Conservation (phyloP, 2,113 vertebrate genomes). For the Pluvianellus socialis region DNA sequence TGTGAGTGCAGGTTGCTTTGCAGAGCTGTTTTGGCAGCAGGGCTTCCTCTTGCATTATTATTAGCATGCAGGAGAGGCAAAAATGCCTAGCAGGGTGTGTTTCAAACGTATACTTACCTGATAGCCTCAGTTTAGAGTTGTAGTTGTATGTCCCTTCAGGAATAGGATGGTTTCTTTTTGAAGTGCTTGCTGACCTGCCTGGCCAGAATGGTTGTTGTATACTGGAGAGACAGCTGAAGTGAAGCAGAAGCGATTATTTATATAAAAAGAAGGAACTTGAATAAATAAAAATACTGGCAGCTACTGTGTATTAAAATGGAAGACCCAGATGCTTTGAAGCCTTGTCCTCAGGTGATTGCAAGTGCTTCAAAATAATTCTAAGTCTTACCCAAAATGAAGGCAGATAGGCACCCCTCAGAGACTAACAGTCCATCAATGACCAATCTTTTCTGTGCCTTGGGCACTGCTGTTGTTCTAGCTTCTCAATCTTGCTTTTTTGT, state of each 20-base stretch:
- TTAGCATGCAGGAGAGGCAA: background rate
- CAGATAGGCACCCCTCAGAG: background rate
- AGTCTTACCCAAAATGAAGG: background rate
- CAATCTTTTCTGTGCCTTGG: background rate
- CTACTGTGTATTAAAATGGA: background rate
- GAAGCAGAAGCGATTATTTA: conserved; percentile 45
- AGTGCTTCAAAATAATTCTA: background rate
- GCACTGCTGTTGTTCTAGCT: background rate
- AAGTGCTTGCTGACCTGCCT: background rate
- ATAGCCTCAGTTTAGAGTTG: background rate
- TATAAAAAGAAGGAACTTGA: background rate
- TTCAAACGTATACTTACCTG: background rate
- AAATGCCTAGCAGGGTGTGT: background rate
- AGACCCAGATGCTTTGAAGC: background rate
- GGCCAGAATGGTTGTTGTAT: background rate
- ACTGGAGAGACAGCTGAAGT: conserved; percentile 13
- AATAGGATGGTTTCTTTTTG: background rate
- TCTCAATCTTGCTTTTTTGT: background rate
- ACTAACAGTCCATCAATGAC: background rate
- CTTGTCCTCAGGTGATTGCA: background rate
- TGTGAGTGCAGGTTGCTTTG: background rate
- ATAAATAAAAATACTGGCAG: background rate
- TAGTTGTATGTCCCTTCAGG: background rate
- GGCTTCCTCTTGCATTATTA: background rate
- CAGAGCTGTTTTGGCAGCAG: background rate